phyloP scores from a whole-genome alignment of 2,113 vertebrate species.

The Pomatorhinus ruficollis region DNA sequence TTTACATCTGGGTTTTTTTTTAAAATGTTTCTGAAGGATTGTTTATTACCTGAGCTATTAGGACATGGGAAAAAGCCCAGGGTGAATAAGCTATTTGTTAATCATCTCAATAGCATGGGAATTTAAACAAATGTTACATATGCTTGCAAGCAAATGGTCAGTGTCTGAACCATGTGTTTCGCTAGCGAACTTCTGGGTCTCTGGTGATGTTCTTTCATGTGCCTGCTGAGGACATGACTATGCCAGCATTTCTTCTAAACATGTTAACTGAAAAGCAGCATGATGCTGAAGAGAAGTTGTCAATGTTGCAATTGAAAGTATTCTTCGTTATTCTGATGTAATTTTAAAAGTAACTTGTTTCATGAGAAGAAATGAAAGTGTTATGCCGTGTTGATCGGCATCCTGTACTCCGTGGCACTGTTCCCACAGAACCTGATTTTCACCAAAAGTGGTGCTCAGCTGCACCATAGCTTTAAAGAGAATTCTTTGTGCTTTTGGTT shows the following conservation, averaged over 20 bases:
- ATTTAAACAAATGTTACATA: constrained; percentile 65
- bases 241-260: constrained; percentile 48
- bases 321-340: background rate
- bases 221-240: background rate
- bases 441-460: background rate
- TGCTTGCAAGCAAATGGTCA: constrained; percentile 65
- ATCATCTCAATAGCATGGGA: constrained; percentile 40
- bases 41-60: background rate
- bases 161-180: constrained; percentile 60
- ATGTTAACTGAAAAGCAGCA: constrained; percentile 46
- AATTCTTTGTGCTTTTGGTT: background rate
- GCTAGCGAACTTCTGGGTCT: constrained; percentile 26
- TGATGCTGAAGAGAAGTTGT: constrained; percentile 9
- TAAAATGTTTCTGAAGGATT: background rate
- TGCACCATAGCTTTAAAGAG: background rate
- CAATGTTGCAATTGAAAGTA: background rate
- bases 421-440: background rate
- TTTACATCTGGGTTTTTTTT: background rate
- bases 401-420: background rate
- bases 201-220: constrained; percentile 54
- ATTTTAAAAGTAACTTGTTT: background rate
- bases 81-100: constrained; percentile 29
- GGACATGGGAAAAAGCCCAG: background rate
- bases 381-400: background rate
- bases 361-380: background rate